Conservation (phyloP, 1,140 invertebrate genomes). For the Drosophila murphyi region DNA sequence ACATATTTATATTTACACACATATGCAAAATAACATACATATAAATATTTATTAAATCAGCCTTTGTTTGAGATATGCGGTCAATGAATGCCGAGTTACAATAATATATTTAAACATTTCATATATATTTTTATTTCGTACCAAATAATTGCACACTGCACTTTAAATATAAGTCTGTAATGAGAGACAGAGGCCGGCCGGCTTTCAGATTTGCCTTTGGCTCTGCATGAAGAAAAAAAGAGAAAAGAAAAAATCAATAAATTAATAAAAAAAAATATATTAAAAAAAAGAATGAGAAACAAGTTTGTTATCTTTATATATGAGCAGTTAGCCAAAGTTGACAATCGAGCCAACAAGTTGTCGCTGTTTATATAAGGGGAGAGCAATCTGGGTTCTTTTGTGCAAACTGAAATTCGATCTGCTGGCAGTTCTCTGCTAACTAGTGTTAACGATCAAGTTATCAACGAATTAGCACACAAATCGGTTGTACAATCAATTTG, state of each 20-base stretch:
- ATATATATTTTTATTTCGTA: slow-evolving; percentile 14
- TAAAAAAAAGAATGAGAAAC: background rate
- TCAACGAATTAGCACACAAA: slow-evolving; percentile 65
- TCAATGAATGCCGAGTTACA: slow-evolving; percentile 48
- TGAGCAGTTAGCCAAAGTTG: slow-evolving; percentile 8
- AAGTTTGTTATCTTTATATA: slow-evolving; percentile 37
- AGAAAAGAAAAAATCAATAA: no score
- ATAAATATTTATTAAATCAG: slow-evolving; percentile 4
- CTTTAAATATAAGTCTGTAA: slow-evolving; percentile 12
- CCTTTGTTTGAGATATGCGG: slow-evolving; percentile 45
- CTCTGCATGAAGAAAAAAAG: background rate
- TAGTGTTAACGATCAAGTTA: slow-evolving; percentile 66
- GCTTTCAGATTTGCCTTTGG: slow-evolving; percentile 27
- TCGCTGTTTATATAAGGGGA: slow-evolving; percentile 19
- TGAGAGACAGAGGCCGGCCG: slow-evolving; percentile 21
- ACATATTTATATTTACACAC: slow-evolving; percentile 27
- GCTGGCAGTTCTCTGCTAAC: slow-evolving; percentile 37
- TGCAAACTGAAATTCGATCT: slow-evolving; percentile 59
- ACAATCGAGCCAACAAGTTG: slow-evolving; percentile 9
- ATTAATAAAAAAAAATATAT: no score
- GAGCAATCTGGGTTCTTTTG: slow-evolving; percentile 34
- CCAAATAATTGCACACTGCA: slow-evolving; percentile 49
- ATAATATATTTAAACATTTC: background rate
- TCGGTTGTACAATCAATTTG: slow-evolving; percentile 46
- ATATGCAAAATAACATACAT: background rate